These are phyloP conservation scores for Thryonomys swinderianus DNA, from an alignment of 2,113 vertebrate species.

Conservation along the genomic window DNA sequence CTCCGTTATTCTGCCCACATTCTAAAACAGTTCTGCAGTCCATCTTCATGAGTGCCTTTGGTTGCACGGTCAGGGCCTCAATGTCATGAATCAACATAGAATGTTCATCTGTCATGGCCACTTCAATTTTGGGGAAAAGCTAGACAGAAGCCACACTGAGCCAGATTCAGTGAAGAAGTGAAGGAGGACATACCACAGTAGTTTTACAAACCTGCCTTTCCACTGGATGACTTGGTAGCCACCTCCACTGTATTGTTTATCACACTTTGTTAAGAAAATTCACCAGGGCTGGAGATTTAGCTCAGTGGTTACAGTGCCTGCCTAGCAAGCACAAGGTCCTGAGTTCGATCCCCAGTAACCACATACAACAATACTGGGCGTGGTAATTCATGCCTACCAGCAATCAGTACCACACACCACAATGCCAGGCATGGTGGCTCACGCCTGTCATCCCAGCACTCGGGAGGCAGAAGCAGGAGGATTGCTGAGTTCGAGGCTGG, in stretches of 20 bases:
- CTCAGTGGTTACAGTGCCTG: no score
- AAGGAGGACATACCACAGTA: neutral
- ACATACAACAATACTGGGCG: no score
- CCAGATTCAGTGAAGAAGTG: neutral
- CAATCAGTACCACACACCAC: no score
- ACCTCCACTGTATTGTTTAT: neutral
- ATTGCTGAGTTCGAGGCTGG: no score
- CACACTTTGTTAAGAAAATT: neutral
- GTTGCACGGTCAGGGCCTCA: neutral
- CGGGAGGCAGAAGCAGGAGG: no score
- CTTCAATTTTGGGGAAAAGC: neutral
- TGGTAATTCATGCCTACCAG: no score
- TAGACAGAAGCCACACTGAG: neutral
- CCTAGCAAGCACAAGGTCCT: no score
- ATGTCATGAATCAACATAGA: neutral
- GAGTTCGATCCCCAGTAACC: no score
- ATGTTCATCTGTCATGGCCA: neutral
- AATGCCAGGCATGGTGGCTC: no score
- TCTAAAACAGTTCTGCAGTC: neutral
- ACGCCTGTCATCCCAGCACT: no score
- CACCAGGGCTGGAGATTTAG: no score
- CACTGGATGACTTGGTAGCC: neutral
- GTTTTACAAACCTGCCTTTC: neutral
- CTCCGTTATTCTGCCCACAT: neutral
- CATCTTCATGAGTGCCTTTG: neutral